Evolutionary conservation across 2,888 invertebrate genomes (phyloP).

Genomic region (Magallana nippona): DNA sequence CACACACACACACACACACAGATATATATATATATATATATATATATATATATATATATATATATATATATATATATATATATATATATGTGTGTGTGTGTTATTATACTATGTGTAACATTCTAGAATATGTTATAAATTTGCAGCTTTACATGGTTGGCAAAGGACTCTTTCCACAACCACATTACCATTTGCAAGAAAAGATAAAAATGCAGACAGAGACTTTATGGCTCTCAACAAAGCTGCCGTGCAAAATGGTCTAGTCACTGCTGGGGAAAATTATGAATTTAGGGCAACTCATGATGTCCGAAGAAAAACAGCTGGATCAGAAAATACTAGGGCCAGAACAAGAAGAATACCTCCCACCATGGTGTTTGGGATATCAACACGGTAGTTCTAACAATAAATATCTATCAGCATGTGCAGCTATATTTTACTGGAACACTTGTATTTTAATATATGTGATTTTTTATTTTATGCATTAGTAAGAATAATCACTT

Average conservation of each 20-base stretch:
- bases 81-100: too few relatives aligned
- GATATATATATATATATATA: too few relatives aligned
- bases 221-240: constrained; percentile 78
- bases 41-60: too few relatives aligned
- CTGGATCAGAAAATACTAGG: constrained; percentile 66
- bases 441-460: too few relatives aligned
- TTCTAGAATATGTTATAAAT: not conserved
- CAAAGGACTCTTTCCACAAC: constrained; percentile 56
- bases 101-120: not conserved
- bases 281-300: constrained; percentile 77
- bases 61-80: too few relatives aligned
- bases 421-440: too few relatives aligned
- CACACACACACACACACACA: too few relatives aligned
- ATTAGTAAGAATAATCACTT: too few relatives aligned
- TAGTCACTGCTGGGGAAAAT: constrained; percentile 75
- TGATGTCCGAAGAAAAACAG: constrained; percentile 71
- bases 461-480: too few relatives aligned
- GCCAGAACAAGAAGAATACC: constrained; percentile 69
- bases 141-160: constrained; percentile 73
- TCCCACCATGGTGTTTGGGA: constrained; percentile 76
- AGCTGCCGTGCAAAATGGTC: constrained; percentile 75
- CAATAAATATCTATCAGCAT: constrained; percentile 12
- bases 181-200: constrained; percentile 63
- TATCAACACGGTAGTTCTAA: constrained; percentile 72
- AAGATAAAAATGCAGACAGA: constrained; percentile 65